Evolutionary conservation across 2,888 invertebrate genomes (phyloP).

Genomic region (Hypsopygia costalis): DNA sequence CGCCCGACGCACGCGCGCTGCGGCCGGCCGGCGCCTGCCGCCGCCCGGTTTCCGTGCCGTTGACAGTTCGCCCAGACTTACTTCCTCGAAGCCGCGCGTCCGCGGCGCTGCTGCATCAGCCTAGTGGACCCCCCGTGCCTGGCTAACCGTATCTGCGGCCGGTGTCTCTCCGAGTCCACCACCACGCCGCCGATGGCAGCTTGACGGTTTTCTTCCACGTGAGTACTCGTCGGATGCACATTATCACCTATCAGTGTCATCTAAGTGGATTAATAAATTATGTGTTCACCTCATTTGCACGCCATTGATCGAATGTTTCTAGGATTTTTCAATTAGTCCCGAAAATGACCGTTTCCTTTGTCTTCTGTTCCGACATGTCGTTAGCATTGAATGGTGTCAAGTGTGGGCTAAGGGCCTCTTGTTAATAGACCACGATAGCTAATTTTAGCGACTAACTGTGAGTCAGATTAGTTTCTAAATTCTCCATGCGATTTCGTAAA

Average conservation of each 20-base stretch:
- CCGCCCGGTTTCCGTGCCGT: slow-evolving; percentile 82
- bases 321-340: not conserved
- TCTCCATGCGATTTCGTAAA: not conserved
- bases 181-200: slow-evolving; percentile 55
- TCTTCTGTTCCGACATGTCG: slow-evolving; percentile 13
- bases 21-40: slow-evolving; percentile 47
- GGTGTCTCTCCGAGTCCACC: slow-evolving; percentile 25
- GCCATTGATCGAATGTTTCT: not conserved
- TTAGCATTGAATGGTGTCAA: slow-evolving; percentile 5
- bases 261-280: slow-evolving; percentile 1
- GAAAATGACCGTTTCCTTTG: slow-evolving; percentile 22
- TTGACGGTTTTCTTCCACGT: slow-evolving; percentile 53
- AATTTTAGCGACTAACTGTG: not conserved
- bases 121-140: slow-evolving; percentile 6
- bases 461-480: not conserved
- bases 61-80: slow-evolving; percentile 82
- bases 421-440: slow-evolving; percentile 18
- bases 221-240: slow-evolving; percentile 36
- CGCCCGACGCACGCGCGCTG: slow-evolving; percentile 75
- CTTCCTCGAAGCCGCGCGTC: slow-evolving; percentile 77
- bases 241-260: slow-evolving; percentile 1
- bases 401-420: slow-evolving; percentile 10
- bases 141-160: slow-evolving; percentile 21
- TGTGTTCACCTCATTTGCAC: slow-evolving; percentile 1
- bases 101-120: slow-evolving; percentile 54